Base-by-base conservation (phyloP, 2,797 vertebrate species). In the Anniella stebbinsi region DNA sequence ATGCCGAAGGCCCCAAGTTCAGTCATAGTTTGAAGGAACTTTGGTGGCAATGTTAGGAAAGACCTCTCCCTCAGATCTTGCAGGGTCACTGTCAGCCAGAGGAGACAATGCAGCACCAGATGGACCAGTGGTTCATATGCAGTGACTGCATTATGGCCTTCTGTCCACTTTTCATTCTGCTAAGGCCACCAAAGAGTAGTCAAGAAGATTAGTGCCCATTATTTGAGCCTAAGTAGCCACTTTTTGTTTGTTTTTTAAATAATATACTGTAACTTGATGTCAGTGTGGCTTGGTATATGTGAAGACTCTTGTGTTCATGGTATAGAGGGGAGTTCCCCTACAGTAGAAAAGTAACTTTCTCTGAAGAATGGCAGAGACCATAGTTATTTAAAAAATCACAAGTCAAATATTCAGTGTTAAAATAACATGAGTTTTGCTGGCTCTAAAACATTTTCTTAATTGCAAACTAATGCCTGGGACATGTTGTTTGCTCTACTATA, bases 221-320 rank as follows among this genome's bases (percentile, higher is more conserved):
- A 70, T 83, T 1, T 70, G 75, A 78, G 60, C 18, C 38, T 23
- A 21, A 23, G 11, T 78, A 69, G 73, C 66, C 41, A 60, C 45
- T 23, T 63, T 90, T 83, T 48, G 54, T 15, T 82, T 91, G 92
- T 7, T 92, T 48, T 69, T 88, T 80, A 90, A 91, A 13, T 90
- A 84, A 60, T 88, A 63, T 33, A 80, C 0, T 81, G 77, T 94
- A 93, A 88, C 86, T 21, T 78, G 89, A 11, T 90, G 60, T n/a
- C 89, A 87, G 87, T 95, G 96, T 95, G 95, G 90, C 86, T 92
- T 92, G 63, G 94, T 70, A 90, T 87, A 90, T 88, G 87, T 69
- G 89, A 91, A 93, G 89, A 89, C 76, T 45, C 76, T 72, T 96
- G 95, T 97, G 97, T 97, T 96, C 94, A 87, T 92, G 73, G 6